These are phyloP conservation scores for Anthoscopus minutus DNA, from an alignment of 2,113 vertebrate genomes.

Conservation along the genomic window DNA sequence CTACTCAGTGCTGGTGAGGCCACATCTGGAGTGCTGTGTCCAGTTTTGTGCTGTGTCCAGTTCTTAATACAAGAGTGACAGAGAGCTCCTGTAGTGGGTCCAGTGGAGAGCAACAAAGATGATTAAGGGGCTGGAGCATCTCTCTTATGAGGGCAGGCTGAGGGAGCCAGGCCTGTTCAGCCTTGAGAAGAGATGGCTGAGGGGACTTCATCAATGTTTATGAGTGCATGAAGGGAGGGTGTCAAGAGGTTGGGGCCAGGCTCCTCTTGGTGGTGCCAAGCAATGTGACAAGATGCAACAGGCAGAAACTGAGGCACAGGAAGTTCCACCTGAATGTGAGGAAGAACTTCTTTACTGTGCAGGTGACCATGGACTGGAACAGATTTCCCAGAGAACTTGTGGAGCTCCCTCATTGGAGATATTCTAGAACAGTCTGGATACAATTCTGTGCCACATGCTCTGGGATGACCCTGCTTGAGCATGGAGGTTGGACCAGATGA, in stretches of 20 bases:
- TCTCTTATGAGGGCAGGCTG: neutral
- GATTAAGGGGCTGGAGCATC: neutral
- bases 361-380: neutral
- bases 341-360: neutral
- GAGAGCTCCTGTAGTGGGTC: neutral
- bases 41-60: neutral
- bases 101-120: neutral
- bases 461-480: neutral
- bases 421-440: neutral
- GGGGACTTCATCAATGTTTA: neutral
- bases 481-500: neutral
- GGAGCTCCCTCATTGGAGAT: neutral
- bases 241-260: neutral
- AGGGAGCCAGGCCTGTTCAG: neutral
- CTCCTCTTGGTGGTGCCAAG: fast-evolving
- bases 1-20: neutral
- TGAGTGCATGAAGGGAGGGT: neutral
- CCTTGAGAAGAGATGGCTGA: neutral
- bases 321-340: neutral
- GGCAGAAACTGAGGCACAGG: neutral
- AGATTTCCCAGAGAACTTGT: neutral
- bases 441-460: neutral
- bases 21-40: neutral
- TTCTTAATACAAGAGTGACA: neutral
- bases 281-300: neutral